phyloP scores from a whole-genome alignment of 1,140 invertebrate genomes.

The Brachionus rotundiformis region DNA sequence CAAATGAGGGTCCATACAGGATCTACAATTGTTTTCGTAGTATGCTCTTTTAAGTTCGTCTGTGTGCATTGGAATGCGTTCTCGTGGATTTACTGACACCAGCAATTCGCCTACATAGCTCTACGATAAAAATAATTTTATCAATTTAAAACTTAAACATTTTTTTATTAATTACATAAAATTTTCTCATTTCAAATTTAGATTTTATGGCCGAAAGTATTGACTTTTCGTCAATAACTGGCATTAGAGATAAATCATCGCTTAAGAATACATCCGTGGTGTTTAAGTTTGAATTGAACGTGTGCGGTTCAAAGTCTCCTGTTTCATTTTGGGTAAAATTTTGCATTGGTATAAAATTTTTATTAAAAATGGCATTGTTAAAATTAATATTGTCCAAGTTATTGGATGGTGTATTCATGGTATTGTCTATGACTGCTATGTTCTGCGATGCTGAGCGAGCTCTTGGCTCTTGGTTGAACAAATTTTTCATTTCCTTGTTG shows the following conservation, averaged over 20 bases:
- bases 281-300: conserved; percentile 27
- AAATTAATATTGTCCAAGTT: conserved; percentile 25
- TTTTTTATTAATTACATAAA: conserved; percentile 39
- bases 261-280: conserved; percentile 29
- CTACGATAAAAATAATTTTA: conserved; percentile 60
- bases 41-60: conserved; percentile 68
- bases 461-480: conserved; percentile 21
- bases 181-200: conserved; percentile 50
- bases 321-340: conserved; percentile 42
- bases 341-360: conserved; percentile 33
- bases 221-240: conserved; percentile 43
- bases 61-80: conserved; percentile 87
- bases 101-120: conserved; percentile 80
- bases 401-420: background rate
- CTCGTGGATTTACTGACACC: conserved; percentile 77
- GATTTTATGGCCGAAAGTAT: conserved; percentile 9
- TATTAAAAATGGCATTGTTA: conserved; percentile 26
- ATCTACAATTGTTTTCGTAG: conserved; percentile 73
- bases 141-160: background rate
- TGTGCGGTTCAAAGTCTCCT: background rate
- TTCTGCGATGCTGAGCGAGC: background rate
- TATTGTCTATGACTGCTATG: conserved; percentile 2
- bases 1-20: conserved; percentile 86
- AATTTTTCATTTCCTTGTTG: conserved; percentile 34
- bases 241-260: conserved; percentile 22